phyloP scores from a whole-genome alignment of 2,888 invertebrate genomes.

The Lasioglossum leucozonium region DNA sequence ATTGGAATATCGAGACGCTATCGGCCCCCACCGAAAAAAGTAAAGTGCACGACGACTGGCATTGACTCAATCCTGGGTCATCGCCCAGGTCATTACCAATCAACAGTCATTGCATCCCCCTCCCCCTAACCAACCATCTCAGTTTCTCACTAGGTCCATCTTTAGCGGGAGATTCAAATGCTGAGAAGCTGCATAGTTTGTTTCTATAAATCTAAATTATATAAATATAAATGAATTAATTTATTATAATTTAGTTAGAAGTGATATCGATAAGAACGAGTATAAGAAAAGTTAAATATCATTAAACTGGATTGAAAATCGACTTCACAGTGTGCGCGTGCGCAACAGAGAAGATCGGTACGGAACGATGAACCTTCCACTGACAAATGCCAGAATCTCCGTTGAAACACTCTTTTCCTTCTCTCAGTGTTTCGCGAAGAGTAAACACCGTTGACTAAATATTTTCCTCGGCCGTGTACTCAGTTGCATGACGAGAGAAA shows the following conservation, averaged over 20 bases:
- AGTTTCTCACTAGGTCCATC: background rate
- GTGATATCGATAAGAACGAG: background rate
- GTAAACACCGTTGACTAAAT: slow-evolving; percentile 32
- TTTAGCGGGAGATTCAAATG: background rate
- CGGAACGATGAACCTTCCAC: background rate
- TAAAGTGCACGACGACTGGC: background rate
- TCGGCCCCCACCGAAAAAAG: slow-evolving; percentile 7
- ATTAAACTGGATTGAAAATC: background rate
- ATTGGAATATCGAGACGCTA: slow-evolving; percentile 30
- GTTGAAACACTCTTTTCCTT: background rate
- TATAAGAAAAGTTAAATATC: background rate
- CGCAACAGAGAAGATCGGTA: background rate
- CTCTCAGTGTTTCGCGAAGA: background rate
- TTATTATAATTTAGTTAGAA: background rate
- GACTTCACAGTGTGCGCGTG: background rate
- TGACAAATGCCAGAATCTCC: slow-evolving; percentile 23
- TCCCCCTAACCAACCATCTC: background rate
- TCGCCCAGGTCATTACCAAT: slow-evolving; percentile 46
- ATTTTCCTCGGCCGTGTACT: slow-evolving; percentile 8
- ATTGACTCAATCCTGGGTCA: slow-evolving; percentile 57
- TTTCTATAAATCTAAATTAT: too few species aligned
- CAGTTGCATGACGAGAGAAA: background rate
- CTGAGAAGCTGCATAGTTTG: background rate
- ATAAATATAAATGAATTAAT: background rate
- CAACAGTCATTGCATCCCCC: too few species aligned